Conservation (phyloP, 92 coral and sea anemone genomes). For the Plumapathes pennacea region DNA sequence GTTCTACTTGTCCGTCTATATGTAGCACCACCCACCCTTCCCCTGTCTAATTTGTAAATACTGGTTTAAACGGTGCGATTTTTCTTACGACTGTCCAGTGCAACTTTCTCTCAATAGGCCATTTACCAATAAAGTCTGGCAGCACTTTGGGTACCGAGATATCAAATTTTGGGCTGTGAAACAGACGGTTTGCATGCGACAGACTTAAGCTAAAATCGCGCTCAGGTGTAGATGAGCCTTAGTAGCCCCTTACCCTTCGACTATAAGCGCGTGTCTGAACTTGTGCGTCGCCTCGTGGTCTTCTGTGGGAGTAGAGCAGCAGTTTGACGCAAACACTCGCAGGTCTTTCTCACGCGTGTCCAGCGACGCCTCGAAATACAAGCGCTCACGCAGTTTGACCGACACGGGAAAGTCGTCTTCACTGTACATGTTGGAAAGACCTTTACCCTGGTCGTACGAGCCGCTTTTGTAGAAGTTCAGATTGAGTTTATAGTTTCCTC, state of each 20-base stretch:
- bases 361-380: constrained; percentile 74
- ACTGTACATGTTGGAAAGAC: constrained; percentile 28
- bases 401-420: constrained; percentile 74
- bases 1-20: no score
- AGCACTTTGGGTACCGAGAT: no score
- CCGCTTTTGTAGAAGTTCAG: constrained; percentile 64
- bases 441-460: constrained; percentile 12
- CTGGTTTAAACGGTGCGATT: no score
- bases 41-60: no score
- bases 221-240: no score
- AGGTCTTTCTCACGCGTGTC: constrained; percentile 76
- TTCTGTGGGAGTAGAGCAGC: constrained; percentile 85
- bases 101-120: no score
- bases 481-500: constrained; percentile 58
- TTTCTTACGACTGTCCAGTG: no score
- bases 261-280: constrained; percentile 71
- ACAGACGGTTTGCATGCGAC: no score
- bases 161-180: no score
- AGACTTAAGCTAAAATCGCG: no score
- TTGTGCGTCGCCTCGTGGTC: constrained; percentile 76
- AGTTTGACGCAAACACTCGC: constrained; percentile 68
- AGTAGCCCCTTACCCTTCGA: constrained; percentile 67
- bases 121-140: no score
- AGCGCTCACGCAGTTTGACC: constrained; percentile 65
- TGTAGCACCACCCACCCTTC: no score